These are phyloP conservation scores for Podocnemis expansa DNA, from an alignment of 2,113 vertebrate species.

Conservation along the genomic window DNA sequence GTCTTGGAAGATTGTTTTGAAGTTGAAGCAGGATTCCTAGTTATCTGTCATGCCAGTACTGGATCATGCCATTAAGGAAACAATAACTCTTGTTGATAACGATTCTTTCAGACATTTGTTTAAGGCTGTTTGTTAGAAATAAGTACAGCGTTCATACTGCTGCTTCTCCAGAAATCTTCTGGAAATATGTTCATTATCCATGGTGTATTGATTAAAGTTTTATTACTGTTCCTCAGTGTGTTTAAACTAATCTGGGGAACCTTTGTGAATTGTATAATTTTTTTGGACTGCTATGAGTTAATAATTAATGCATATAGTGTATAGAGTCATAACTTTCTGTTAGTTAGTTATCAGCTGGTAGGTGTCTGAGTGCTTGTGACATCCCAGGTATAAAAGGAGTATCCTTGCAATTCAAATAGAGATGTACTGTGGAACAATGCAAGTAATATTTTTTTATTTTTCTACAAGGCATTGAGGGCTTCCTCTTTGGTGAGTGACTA, in stretches of 20 bases:
- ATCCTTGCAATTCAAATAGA: background rate
- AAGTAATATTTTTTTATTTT: background rate
- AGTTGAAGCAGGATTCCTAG: conserved; percentile 46
- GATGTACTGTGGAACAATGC: background rate
- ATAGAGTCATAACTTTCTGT: background rate
- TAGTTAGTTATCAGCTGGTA: background rate
- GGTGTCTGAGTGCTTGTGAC: background rate
- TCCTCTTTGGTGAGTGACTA: background rate
- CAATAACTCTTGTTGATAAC: conserved; percentile 62
- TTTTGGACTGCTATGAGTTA: conserved; percentile 25
- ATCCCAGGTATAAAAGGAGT: background rate
- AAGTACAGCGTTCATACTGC: conserved; percentile 28
- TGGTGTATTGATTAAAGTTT: background rate
- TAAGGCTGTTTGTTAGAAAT: conserved; percentile 52
- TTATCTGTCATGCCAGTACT: conserved; percentile 29
- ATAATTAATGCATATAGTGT: conserved; percentile 12
- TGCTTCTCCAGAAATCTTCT: conserved; percentile 61
- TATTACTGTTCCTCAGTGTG: background rate
- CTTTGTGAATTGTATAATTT: conserved; percentile 1
- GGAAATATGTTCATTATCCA: background rate
- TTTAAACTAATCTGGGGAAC: background rate
- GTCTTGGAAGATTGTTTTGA: background rate
- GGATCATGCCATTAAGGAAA: conserved; percentile 59
- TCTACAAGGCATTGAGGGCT: background rate
- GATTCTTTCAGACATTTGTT: conserved; percentile 52